Base-by-base conservation (phyloP, 2,797 vertebrate species). In the Erpetoichthys calabaricus region DNA sequence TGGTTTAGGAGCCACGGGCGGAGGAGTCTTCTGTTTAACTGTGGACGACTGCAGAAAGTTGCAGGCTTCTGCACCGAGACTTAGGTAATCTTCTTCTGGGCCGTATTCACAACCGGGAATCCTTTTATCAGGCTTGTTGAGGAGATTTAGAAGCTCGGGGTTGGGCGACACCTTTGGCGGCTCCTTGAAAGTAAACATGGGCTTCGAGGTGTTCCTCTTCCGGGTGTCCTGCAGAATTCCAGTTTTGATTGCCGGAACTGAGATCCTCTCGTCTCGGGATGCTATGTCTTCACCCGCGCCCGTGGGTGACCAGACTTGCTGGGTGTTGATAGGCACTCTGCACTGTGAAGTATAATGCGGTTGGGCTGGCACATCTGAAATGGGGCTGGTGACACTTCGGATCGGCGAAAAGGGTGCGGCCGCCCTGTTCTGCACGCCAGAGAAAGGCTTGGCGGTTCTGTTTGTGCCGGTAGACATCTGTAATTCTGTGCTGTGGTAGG, bases 31-130 rank as follows among this genome's bases (percentile, higher is more conserved):
- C 57, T 87, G 85, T 70, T 95, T 96, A 51, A 82, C 66, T 51
- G 78, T 66, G 62, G 87, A 65, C 56, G 82, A 72, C 62, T 96
- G 95, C 75, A 99, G 89, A 69, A 99, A 99, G 75, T 99, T 99
- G 67, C 94, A 99, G 64, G 96, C 96, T 80, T 99, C 96, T 47
- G 96, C 96, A 45, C 96, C 96, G 58, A 99, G 78, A 60, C 95
- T 99, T 65, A 99, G 90, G 80, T 97, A 97, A 83, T 99, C 96
- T 76, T 99, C 96, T 70, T 99, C 96, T 1, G 89, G 84, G 64
- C 91, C 90, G 8, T 90, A 91, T 67, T 99, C 94, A 67, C 86
- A 90, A 54, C 89, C 94, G 42, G 51, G 47, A 51, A 73, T 68
- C 55, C 80, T 75, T 69, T 84, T 94, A 58, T 89, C 86, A 66